phyloP scores from a whole-genome alignment of 1,140 invertebrate species.

The Bombus confusus region DNA sequence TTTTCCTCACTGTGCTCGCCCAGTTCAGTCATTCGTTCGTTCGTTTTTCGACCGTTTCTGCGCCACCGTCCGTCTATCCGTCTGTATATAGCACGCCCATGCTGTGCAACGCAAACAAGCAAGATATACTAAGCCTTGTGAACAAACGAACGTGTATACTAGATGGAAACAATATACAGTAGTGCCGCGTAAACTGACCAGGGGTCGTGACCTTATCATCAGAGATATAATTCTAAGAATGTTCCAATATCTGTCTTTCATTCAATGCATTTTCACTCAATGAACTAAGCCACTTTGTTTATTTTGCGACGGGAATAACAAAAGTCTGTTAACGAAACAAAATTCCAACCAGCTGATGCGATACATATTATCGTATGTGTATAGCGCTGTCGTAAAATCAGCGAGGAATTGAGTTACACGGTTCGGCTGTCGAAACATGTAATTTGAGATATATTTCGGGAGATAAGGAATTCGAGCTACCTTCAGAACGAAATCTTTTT shows the following conservation, averaged over 20 bases:
- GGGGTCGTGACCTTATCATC: neutral
- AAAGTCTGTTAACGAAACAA: neutral
- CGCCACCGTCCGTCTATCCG: slow-evolving; percentile 12
- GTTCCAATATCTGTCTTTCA: no score
- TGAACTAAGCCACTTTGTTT: no score
- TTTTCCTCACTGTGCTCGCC: neutral
- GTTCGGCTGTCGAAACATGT: neutral
- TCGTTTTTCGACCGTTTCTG: slow-evolving; percentile 17
- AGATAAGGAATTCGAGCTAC: neutral
- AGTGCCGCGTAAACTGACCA: neutral
- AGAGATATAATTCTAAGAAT: neutral
- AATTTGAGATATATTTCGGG: neutral
- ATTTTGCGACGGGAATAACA: neutral
- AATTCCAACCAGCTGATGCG: neutral
- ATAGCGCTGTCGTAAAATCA: neutral
- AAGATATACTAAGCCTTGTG: neutral
- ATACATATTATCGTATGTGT: neutral
- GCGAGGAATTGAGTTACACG: neutral
- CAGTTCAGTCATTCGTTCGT: slow-evolving; percentile 18
- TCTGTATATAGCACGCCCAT: neutral
- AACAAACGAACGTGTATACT: neutral
- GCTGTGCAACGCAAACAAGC: slow-evolving; percentile 1
- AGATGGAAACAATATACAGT: neutral
- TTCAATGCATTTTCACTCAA: no score
- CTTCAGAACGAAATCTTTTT: neutral